Base-by-base conservation (phyloP, 2,888 invertebrate genomes). In the Notocelia uddmanniana region DNA sequence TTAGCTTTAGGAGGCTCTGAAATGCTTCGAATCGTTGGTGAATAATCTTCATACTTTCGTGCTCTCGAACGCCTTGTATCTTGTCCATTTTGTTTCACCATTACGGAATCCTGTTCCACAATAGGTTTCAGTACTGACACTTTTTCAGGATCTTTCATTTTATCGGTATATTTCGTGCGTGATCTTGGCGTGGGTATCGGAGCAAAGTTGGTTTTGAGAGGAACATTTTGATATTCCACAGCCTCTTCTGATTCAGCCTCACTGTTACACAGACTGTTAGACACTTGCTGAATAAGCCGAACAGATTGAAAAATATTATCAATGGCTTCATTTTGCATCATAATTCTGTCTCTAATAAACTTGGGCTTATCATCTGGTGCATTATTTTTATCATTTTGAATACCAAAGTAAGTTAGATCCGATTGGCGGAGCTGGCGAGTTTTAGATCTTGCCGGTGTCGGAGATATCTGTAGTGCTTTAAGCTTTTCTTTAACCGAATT, bases 321-420 rank as follows among this genome's bases (percentile, higher is more conserved):
- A 62, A 79, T 80, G 62, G 83, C 81, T 68, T 85, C 83, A 60
- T 80, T 83, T 37, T 77, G 64, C 41, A 66, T 66, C 69, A 71
- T 68, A 26, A 78, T 74, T 73, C 73, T 77, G 54, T 74, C 72
- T 74, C 79, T 72, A 54, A 60, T 74, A 69, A 69, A 69, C 54
- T 79, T 77, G 13, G 71, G 64, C 13, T 71, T 71, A 3, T 64
- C 52, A 11, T 73, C 60, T 48, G 48, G 18, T 45, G 54, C 52
- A 26, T 75, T 76, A 48, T 77, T 74, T 64, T 76, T 78, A n/a
- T 41, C 68, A n/a, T 74, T 76, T 72, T 77, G 75, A 68, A 77
- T 78, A 34, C 95, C 95, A 78, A 95, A 95, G 80, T 94, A 95
- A 73, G 95, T 94, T 59, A 95, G 87, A 79, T 95, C 95, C 75